Percentiles rank a stretch among this genome's conserved stretches.
phyloP scores from a whole-genome alignment of 1,140 invertebrate genomes.

The Teleogryllus occipitalis region DNA sequence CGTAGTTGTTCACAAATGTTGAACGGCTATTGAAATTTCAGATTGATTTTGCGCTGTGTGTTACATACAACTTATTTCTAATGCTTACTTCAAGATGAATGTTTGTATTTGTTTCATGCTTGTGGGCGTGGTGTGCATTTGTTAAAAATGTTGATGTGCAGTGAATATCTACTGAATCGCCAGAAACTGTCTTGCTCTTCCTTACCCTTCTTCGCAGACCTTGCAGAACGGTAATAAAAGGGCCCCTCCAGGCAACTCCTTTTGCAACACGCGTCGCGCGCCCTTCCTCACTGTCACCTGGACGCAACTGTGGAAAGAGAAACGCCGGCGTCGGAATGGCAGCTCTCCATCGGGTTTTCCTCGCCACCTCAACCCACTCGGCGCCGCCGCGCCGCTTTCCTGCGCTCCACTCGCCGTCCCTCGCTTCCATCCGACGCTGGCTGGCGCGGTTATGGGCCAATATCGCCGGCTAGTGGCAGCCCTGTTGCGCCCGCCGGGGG shows the following conservation, averaged over 20 bases:
- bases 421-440: too few species aligned
- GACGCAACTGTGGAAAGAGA: not conserved
- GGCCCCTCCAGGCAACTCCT: not conserved
- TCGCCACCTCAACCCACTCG: not conserved
- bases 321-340: not conserved
- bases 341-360: not conserved
- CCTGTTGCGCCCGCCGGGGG: not conserved
- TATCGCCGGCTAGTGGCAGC: not conserved
- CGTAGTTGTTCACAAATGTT: too few species aligned
- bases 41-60: too few species aligned
- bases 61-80: too few species aligned
- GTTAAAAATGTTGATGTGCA: not conserved
- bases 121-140: not conserved
- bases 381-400: too few species aligned
- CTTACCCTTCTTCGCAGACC: not conserved
- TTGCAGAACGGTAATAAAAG: not conserved
- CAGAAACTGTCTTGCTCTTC: not conserved
- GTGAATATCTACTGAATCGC: too few species aligned
- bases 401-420: too few species aligned
- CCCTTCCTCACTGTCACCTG: not conserved
- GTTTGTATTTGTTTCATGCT: not conserved
- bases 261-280: not conserved
- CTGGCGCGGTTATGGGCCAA: not conserved
- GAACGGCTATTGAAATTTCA: too few species aligned
- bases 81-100: too few species aligned